phyloP scores from a whole-genome alignment of 2,797 vertebrate genomes.

The Ataeniobius toweri region DNA sequence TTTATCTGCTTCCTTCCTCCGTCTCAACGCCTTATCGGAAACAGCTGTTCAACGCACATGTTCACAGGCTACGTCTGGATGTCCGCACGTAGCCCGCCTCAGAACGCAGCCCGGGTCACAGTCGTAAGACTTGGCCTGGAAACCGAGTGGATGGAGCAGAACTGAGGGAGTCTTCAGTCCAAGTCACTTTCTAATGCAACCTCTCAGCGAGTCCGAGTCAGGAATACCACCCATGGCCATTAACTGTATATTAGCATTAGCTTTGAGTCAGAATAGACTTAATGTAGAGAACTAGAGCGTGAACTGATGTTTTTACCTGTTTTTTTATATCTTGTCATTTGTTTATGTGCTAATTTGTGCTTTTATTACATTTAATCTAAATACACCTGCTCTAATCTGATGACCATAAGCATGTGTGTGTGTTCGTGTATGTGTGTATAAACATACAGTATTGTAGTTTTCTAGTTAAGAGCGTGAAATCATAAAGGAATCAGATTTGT shows the following conservation, averaged over 20 bases:
- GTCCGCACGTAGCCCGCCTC: background rate
- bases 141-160: slow-evolving; percentile 46
- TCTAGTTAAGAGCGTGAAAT: slow-evolving; percentile 47
- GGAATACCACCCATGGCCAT: slow-evolving; percentile 56
- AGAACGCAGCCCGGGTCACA: background rate
- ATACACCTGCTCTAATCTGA: slow-evolving; percentile 40
- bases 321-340: slow-evolving; percentile 64
- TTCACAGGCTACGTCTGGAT: background rate
- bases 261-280: slow-evolving; percentile 37
- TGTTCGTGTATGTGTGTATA: slow-evolving; percentile 3
- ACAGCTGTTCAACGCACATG: slow-evolving; percentile 51
- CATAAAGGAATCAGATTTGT: slow-evolving; percentile 46
- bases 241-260: slow-evolving; percentile 40
- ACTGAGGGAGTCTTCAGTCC: slow-evolving; percentile 49
- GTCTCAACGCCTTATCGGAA: slow-evolving; percentile 36
- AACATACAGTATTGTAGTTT: slow-evolving; percentile 50
- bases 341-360: slow-evolving; percentile 40
- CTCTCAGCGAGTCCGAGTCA: slow-evolving; percentile 60
- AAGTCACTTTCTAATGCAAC: slow-evolving; percentile 8
- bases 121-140: slow-evolving; percentile 45
- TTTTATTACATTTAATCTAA: slow-evolving; percentile 38
- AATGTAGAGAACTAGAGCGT: slow-evolving; percentile 46
- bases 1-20: background rate
- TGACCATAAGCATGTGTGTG: background rate
- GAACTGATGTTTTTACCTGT: slow-evolving; percentile 54